These are phyloP conservation scores for Phytoseiulus persimilis DNA, from an alignment of 2,888 invertebrate species.

Conservation along the genomic window DNA sequence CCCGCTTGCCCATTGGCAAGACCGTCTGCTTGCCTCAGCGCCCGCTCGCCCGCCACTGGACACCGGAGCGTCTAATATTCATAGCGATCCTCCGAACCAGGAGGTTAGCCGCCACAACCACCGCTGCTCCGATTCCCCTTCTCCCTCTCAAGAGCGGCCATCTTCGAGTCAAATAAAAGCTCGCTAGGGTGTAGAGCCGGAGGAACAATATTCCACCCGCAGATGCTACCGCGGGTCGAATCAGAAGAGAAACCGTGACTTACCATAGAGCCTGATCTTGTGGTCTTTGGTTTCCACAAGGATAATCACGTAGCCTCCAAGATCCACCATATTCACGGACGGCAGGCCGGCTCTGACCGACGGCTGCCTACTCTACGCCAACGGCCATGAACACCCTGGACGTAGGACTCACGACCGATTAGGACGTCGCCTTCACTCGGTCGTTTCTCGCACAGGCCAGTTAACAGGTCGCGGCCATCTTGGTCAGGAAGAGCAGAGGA, in stretches of 20 bases:
- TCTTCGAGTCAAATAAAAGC: background rate
- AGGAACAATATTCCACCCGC: too few relatives aligned
- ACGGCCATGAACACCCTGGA: background rate
- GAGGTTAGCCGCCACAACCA: background rate
- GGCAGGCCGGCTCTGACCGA: background rate
- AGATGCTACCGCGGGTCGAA: background rate
- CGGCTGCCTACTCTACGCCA: constrained; percentile 6
- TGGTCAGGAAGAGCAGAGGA: constrained; percentile 15
- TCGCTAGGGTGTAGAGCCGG: background rate
- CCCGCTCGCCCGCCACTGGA: background rate
- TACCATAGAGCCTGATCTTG: constrained; percentile 84
- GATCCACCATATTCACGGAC: constrained; percentile 62
- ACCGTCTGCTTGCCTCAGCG: background rate
- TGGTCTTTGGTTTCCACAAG: constrained; percentile 86
- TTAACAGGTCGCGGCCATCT: constrained; percentile 39
- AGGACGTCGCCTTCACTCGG: background rate
- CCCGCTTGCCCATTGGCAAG: background rate
- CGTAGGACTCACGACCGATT: constrained; percentile 5
- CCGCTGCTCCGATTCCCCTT: background rate
- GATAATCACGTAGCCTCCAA: constrained; percentile 89
- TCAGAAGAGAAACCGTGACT: constrained; percentile 43
- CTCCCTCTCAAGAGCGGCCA: background rate
- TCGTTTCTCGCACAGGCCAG: constrained; percentile 16
- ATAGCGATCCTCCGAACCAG: background rate
- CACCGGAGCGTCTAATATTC: background rate